Evolutionary conservation across 30 jellyfish, hydroid and myxozoan species (phyloP).

Genomic region (Turritopsis dohrnii): DNA sequence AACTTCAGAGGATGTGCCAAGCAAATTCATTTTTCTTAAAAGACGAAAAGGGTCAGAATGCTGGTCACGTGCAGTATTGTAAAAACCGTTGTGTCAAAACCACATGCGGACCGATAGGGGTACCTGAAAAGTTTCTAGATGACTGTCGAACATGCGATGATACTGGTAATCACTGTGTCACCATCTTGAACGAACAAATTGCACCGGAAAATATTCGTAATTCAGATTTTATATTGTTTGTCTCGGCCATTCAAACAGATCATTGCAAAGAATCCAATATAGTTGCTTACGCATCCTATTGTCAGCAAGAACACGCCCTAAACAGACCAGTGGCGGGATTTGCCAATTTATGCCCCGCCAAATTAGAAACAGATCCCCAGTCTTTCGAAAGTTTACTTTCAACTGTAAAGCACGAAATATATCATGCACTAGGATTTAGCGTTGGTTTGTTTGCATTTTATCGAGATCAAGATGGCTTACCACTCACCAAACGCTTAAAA

Average conservation of each 20-base stretch:
- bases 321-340: slow-evolving; percentile 94
- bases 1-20: slow-evolving; percentile 77
- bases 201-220: slow-evolving; percentile 19
- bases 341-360: slow-evolving; percentile 82
- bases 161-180: slow-evolving; percentile 58
- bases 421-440: slow-evolving; percentile 89
- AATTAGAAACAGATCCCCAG: slow-evolving; percentile 72
- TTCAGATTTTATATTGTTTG: slow-evolving; percentile 70
- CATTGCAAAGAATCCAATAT: slow-evolving; percentile 83
- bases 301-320: slow-evolving; percentile 92
- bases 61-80: slow-evolving; percentile 82
- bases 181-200: slow-evolving; percentile 11
- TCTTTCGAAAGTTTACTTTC: slow-evolving; percentile 75
- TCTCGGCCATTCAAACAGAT: slow-evolving; percentile 77
- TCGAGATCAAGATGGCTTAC: slow-evolving; percentile 69
- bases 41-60: slow-evolving; percentile 40
- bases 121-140: slow-evolving; percentile 70
- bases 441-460: slow-evolving; percentile 87
- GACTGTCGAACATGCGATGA: slow-evolving; percentile 77
- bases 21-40: slow-evolving; percentile 69
- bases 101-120: slow-evolving; percentile 77
- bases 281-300: slow-evolving; percentile 91
- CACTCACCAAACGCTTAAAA: slow-evolving; percentile 57
- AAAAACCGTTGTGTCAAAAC: slow-evolving; percentile 56
- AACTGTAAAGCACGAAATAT: slow-evolving; percentile 84